These are phyloP conservation scores for Oxycera nigricornis DNA, from an alignment of 2,888 invertebrate species.

Conservation along the genomic window DNA sequence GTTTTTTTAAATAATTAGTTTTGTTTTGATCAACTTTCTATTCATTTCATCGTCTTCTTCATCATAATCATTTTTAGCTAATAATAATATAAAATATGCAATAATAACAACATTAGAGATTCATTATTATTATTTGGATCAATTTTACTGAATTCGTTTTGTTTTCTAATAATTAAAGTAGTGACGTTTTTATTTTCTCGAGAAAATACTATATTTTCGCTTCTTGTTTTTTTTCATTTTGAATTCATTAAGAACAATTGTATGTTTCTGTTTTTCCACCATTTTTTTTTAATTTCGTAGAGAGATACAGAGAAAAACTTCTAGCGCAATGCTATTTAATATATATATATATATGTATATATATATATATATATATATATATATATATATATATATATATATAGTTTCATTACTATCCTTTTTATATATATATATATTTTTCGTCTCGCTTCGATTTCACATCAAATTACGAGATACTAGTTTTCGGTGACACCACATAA, in stretches of 20 bases:
- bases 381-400: too few species aligned
- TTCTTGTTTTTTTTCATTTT: too few species aligned
- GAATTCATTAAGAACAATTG: not conserved
- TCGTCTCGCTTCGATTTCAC: not conserved
- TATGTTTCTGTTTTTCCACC: not conserved
- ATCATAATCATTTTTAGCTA: too few species aligned
- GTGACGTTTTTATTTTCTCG: not conserved
- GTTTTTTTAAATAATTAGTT: not conserved
- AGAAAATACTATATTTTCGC: too few species aligned
- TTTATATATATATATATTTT: too few species aligned
- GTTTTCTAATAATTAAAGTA: too few species aligned
- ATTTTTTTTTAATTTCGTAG: not conserved
- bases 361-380: too few species aligned
- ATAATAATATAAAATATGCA: conserved; percentile 30
- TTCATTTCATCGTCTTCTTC: not conserved
- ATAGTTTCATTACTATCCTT: too few species aligned
- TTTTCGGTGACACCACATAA: not conserved
- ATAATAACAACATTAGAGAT: conserved; percentile 27
- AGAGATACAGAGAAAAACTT: conserved; percentile 10
- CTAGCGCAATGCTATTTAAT: not conserved
- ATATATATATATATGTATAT: too few species aligned
- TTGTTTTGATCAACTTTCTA: conserved; percentile 1
- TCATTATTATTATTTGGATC: not conserved
- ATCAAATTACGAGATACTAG: not conserved
- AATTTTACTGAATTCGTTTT: not conserved